Percentiles rank a stretch among this genome's conserved stretches.
phyloP scores from a whole-genome alignment of 2,888 invertebrate species.

The Plemyria rubiginata region DNA sequence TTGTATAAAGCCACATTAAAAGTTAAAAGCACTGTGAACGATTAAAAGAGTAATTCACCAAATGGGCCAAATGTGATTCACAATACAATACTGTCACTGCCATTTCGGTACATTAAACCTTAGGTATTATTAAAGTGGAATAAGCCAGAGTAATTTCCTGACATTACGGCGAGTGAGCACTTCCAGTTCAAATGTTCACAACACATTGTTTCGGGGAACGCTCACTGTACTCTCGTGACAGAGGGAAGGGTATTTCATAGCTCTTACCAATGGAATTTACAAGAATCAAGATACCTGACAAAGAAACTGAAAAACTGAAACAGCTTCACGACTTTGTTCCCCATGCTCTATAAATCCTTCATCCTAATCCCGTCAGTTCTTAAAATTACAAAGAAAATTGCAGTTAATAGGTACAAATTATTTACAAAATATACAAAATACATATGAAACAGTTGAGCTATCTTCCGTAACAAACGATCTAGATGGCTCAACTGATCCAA shows the following conservation, averaged over 20 bases:
- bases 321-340: too few species aligned
- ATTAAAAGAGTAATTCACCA: conserved; percentile 19
- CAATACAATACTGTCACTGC: conserved; percentile 33
- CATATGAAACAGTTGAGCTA: too few species aligned
- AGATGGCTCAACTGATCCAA: too few species aligned
- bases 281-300: neutral
- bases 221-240: conserved; percentile 62
- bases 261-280: conserved; percentile 41
- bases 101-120: conserved; percentile 43
- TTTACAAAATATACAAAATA: too few species aligned
- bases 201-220: conserved; percentile 64
- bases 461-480: too few species aligned
- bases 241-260: conserved; percentile 41
- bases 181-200: conserved; percentile 61
- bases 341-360: too few species aligned
- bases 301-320: too few species aligned
- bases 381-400: too few species aligned
- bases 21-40: conserved; percentile 1
- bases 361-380: too few species aligned
- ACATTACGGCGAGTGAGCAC: conserved; percentile 55
- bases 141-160: conserved; percentile 57
- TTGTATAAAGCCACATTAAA: neutral
- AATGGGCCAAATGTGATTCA: conserved; percentile 32
- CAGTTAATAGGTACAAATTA: too few species aligned
- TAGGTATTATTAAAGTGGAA: conserved; percentile 52